Base-by-base conservation (phyloP, 2,797 vertebrate genomes). In the Sebastes oblongus region DNA sequence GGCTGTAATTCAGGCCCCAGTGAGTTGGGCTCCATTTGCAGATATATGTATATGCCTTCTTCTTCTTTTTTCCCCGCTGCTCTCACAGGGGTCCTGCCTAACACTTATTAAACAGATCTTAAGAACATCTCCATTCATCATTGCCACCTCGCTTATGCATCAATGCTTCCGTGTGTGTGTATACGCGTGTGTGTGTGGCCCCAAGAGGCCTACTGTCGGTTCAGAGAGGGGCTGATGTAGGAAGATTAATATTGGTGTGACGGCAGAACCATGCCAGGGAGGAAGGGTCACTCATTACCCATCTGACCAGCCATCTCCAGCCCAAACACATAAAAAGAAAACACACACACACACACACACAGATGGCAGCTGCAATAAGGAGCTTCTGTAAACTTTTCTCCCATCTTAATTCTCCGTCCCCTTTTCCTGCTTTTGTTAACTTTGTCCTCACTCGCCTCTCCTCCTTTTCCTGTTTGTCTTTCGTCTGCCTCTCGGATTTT, bases 61-160 rank as follows among this genome's bases (percentile, higher is more conserved):
- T 46, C 42, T 46, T 46, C 6, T 64, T 30, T 0, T 30, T 34
- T 85, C 64, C 68, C 61, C 25, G 52, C 20, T 73, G 75, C 75
- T 85, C 87, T 90, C 82, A 75, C 78, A 77, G 78, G 85, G 82
- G 71, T 87, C 83, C 82, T 85, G 84, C 86, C 92, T 83, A 91
- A 94, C 92, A 92, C 91, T 89, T 94, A 95, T 95, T 93, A 95
- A 94, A 95, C 91, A 93, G 91, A 93, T 93, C 91, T 93, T 91
- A 89, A 82, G 81, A 88, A 88, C 88, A 90, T 92, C 93, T 93
- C 88, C 94, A 96, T 96, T 95, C 91, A 95, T 95, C 95, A 96
- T 89, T 94, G 94, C 93, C 92, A 95, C 72, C 75, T 78, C 46
- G 56, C 91, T 87, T 91, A 94, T 89, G 90, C 93, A 94, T 95